A percentile compares a stretch with the other conserved stretches of the same genome.
Evolutionary conservation across 2,888 invertebrate genomes (phyloP).

Genomic region (Isoperla grammatica): DNA sequence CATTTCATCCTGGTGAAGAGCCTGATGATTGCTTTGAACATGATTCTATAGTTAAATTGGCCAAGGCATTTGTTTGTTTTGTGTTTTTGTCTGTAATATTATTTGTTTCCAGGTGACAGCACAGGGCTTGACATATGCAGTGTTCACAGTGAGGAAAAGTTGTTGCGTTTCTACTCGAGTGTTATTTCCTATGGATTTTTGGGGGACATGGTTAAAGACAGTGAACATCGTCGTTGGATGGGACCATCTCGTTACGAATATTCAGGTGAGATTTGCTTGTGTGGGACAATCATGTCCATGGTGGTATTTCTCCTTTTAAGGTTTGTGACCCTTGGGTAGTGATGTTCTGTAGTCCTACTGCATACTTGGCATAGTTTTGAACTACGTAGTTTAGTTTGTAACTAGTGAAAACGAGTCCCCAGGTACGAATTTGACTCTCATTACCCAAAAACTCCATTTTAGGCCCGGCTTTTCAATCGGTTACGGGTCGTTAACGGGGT

Average conservation of each 20-base stretch:
- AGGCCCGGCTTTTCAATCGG: no score
- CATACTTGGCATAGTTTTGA: not conserved
- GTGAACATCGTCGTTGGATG: conserved; percentile 79
- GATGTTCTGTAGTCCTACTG: not conserved
- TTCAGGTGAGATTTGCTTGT: conserved; percentile 52
- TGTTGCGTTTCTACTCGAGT: conserved; percentile 66
- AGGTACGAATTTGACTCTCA: no score
- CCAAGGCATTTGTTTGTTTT: no score
- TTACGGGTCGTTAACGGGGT: no score
- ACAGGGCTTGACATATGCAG: conserved; percentile 71
- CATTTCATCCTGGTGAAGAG: no score
- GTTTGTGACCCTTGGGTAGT: not conserved
- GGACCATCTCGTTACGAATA: conserved; percentile 78
- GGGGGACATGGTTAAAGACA: conserved; percentile 73
- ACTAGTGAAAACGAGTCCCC: no score
- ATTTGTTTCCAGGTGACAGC: conserved; percentile 50
- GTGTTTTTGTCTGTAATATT: conserved; percentile 10
- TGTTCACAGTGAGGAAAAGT: conserved; percentile 55
- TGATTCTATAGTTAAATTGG: no score
- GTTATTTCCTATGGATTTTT: conserved; percentile 80
- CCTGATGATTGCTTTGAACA: not conserved
- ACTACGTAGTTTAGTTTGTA: no score
- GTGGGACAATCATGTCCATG: not conserved
- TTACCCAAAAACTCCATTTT: no score
- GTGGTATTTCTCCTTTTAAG: not conserved